These are phyloP conservation scores for Entelurus aequoreus DNA, from an alignment of 2,113 vertebrate species.

Conservation along the genomic window DNA sequence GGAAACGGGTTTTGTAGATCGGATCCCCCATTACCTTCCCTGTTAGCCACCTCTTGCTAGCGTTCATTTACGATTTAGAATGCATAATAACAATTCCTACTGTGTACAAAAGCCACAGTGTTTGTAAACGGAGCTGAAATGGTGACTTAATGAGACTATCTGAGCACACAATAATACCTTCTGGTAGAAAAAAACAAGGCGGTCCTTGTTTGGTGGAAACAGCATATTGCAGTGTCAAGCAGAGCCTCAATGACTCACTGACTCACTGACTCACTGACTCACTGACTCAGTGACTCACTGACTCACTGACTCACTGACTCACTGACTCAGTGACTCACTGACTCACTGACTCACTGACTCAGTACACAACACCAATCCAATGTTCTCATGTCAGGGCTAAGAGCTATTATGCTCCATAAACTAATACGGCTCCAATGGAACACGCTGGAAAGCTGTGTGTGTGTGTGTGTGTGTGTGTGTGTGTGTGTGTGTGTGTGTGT, in stretches of 20 bases:
- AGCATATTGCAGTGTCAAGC: slow-evolving; percentile 26
- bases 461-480: too few species aligned
- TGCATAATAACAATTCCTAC: too few species aligned
- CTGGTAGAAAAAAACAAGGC: slow-evolving; percentile 8
- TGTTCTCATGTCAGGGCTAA: slow-evolving; percentile 19
- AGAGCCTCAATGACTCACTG: slow-evolving; percentile 23
- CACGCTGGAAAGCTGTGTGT: slow-evolving; percentile 24
- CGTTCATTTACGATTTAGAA: too few species aligned
- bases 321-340: too few species aligned
- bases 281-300: too few species aligned
- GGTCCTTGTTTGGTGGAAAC: slow-evolving; percentile 10
- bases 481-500: too few species aligned
- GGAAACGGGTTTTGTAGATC: too few species aligned
- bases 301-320: too few species aligned
- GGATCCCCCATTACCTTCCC: too few species aligned
- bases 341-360: slow-evolving; percentile 47
- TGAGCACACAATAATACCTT: not conserved
- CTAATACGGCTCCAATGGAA: slow-evolving; percentile 39
- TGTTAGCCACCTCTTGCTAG: too few species aligned
- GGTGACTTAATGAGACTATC: not conserved
- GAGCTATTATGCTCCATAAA: slow-evolving; percentile 42
- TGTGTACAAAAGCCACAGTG: too few species aligned
- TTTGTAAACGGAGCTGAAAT: not conserved
- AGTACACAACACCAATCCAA: slow-evolving; percentile 24
- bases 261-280: too few species aligned